Percentiles rank a stretch among this genome's conserved stretches.
Evolutionary conservation across 2,797 vertebrate genomes (phyloP).

Genomic region (Hypotaenidia okinawae): DNA sequence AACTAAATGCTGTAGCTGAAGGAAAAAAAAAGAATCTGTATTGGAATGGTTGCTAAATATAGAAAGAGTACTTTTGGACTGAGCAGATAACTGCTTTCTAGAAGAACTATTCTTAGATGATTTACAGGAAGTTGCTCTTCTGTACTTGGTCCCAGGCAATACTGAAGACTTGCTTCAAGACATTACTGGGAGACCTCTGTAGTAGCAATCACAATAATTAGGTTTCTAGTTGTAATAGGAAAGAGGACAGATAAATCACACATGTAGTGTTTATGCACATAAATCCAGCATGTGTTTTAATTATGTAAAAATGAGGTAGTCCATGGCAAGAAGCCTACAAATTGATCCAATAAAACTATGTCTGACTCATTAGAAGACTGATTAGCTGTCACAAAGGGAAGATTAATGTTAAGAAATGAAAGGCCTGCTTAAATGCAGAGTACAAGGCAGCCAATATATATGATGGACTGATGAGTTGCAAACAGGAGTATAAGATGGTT

Average conservation of each 20-base stretch:
- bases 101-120: neutral
- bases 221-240: neutral
- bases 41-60: neutral
- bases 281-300: neutral
- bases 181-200: neutral
- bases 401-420: neutral
- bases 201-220: neutral
- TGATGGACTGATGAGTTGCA: neutral
- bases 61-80: neutral
- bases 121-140: neutral
- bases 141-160: neutral
- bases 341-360: neutral
- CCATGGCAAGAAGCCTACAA: neutral
- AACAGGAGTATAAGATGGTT: neutral
- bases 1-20: slow-evolving; percentile 5
- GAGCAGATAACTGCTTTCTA: neutral
- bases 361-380: neutral
- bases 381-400: neutral
- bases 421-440: neutral
- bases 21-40: neutral
- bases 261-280: neutral
- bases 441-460: neutral
- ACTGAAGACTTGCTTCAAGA: neutral
- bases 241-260: neutral
- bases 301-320: neutral